A percentile compares a stretch with the other conserved stretches of the same genome.
Evolutionary conservation across 2,797 vertebrate genomes (phyloP).

Genomic region (Hirundo rustica): DNA sequence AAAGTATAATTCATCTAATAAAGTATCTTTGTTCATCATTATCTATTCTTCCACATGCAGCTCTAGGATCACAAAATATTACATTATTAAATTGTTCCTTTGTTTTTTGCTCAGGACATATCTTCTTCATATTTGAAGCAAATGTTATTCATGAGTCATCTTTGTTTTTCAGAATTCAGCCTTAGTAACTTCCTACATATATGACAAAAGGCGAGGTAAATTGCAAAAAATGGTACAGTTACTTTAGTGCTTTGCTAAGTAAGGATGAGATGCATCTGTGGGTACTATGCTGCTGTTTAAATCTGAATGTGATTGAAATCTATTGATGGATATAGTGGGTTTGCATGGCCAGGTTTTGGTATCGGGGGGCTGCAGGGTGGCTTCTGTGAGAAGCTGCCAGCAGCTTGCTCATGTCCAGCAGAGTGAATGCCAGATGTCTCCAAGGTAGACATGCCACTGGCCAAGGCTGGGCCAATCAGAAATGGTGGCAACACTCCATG

Average conservation of each 20-base stretch:
- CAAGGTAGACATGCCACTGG: not conserved
- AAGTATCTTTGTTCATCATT: not conserved
- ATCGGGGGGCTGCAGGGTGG: accelerated
- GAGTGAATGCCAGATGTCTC: not conserved
- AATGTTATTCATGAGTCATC: not conserved
- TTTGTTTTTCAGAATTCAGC: not conserved
- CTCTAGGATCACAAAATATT: not conserved
- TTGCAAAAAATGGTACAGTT: not conserved
- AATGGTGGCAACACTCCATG: not conserved
- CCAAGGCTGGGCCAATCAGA: not conserved
- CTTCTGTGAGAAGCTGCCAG: not conserved
- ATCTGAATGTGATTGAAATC: not conserved
- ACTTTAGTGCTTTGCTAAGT: not conserved
- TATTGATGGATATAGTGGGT: not conserved
- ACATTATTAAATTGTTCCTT: not conserved
- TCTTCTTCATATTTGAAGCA: not conserved
- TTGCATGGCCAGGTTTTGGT: not conserved
- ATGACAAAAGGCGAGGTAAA: not conserved
- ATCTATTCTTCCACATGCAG: accelerated
- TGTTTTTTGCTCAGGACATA: not conserved
- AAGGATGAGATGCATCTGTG: not conserved
- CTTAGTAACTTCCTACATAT: not conserved
- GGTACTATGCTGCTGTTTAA: not conserved
- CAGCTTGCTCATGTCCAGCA: not conserved
- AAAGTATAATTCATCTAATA: not conserved